Conservation (phyloP, 2,888 invertebrate species). For the Glyphotaelius pellucidus region DNA sequence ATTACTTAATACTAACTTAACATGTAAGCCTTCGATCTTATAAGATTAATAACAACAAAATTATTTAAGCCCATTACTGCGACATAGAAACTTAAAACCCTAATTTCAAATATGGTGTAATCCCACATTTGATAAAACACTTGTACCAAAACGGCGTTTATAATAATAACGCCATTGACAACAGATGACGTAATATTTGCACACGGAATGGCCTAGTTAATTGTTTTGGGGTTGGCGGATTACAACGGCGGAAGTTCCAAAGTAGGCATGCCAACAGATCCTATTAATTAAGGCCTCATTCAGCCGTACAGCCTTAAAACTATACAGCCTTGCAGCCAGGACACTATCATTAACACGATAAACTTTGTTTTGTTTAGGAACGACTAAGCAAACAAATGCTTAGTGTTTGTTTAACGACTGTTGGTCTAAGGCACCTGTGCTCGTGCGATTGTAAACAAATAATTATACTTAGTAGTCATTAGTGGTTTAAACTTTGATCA, state of each 20-base stretch:
- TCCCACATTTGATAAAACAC: background rate
- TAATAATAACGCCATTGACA: slow-evolving; percentile 26
- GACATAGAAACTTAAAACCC: background rate
- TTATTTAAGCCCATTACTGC: background rate
- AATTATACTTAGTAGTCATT: background rate
- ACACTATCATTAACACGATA: slow-evolving; percentile 33
- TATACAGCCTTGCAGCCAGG: slow-evolving; percentile 7
- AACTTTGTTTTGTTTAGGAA: slow-evolving; percentile 28
- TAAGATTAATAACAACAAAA: background rate
- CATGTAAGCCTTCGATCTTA: background rate
- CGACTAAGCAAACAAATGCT: slow-evolving; percentile 16
- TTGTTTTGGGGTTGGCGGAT: slow-evolving; percentile 34
- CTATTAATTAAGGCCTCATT: slow-evolving; percentile 34
- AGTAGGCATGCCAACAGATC: slow-evolving; percentile 43
- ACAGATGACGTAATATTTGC: slow-evolving; percentile 41
- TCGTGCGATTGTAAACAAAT: slow-evolving; percentile 12
- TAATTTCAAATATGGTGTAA: background rate
- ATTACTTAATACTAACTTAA: too few species aligned
- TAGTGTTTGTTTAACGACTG: slow-evolving; percentile 26
- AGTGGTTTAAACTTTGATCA: background rate
- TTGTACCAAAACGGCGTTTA: background rate
- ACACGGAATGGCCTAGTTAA: slow-evolving; percentile 29
- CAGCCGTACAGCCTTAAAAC: background rate
- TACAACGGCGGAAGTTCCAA: slow-evolving; percentile 25
- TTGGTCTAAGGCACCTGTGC: slow-evolving; percentile 31